Evolutionary conservation across 2,113 vertebrate genomes (phyloP).

Genomic region (Eclectus roratus): DNA sequence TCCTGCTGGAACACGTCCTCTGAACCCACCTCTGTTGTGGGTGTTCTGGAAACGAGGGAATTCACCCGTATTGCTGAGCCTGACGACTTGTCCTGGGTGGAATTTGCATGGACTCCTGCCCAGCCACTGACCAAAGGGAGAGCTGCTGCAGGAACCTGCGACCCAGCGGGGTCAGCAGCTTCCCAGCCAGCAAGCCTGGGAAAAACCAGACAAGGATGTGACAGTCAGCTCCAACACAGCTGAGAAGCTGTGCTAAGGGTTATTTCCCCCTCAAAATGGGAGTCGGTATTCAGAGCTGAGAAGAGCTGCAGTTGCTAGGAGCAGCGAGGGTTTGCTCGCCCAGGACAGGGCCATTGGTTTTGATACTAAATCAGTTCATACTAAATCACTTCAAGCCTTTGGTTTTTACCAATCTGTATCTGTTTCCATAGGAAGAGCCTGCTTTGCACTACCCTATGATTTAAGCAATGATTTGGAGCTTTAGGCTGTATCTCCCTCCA

Average conservation of each 20-base stretch:
- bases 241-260: background rate
- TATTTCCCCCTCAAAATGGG: background rate
- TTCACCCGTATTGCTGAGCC: background rate
- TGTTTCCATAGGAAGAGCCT: background rate
- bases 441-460: constrained; percentile 17
- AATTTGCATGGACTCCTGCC: accelerated
- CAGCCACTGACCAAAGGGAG: background rate
- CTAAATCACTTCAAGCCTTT: background rate
- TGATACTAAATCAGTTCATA: background rate
- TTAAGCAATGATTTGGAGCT: constrained; percentile 31
- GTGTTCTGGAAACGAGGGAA: background rate
- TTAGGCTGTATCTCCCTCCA: background rate
- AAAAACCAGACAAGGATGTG: background rate
- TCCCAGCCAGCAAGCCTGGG: background rate
- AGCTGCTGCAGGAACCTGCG: accelerated
- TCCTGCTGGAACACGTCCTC: background rate
- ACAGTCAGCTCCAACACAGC: background rate
- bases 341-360: background rate
- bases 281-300: background rate
- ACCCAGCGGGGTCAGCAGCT: background rate
- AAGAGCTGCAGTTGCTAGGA: background rate
- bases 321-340: background rate
- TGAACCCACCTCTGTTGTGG: background rate
- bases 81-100: background rate
- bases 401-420: background rate